Conservation (phyloP, 1,140 invertebrate genomes). For the Leguminivora glycinivorella region DNA sequence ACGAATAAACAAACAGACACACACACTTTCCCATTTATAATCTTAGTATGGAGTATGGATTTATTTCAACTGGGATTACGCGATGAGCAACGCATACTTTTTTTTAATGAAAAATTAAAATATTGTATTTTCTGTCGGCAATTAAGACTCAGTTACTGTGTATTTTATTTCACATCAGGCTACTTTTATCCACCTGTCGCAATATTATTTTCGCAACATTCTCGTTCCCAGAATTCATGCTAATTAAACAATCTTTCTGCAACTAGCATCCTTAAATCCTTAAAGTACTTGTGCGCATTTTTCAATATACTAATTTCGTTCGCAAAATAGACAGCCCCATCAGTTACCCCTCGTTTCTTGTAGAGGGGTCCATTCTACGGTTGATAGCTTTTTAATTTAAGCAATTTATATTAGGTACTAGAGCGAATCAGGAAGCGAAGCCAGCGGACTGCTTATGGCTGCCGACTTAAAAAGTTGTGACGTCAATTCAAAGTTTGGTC, state of each 20-base stretch:
- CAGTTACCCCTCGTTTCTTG: slow-evolving; percentile 14
- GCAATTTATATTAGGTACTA: slow-evolving; percentile 9
- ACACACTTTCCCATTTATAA: no score
- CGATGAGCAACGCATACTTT: no score
- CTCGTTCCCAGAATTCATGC: background rate
- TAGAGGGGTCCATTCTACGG: slow-evolving; percentile 9
- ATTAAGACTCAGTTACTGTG: no score
- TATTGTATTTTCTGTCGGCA: no score
- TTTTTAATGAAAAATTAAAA: no score
- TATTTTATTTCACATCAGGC: no score
- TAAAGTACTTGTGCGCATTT: background rate
- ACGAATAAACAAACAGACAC: no score
- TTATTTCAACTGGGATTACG: no score
- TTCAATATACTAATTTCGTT: slow-evolving; percentile 11
- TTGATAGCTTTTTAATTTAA: slow-evolving; percentile 14
- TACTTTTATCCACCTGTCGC: no score
- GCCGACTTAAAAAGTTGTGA: background rate
- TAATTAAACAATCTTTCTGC: background rate
- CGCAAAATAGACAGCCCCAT: slow-evolving; percentile 5
- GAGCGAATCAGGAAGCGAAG: background rate
- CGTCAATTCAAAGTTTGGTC: background rate
- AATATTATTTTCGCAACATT: no score
- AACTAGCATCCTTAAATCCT: background rate
- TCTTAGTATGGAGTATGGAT: no score
- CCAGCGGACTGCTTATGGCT: background rate